Evolutionary conservation across 2,888 invertebrate species (phyloP), one percentile per base, ranked within the genome.

Genomic region (Mamestra brassicae): DNA sequence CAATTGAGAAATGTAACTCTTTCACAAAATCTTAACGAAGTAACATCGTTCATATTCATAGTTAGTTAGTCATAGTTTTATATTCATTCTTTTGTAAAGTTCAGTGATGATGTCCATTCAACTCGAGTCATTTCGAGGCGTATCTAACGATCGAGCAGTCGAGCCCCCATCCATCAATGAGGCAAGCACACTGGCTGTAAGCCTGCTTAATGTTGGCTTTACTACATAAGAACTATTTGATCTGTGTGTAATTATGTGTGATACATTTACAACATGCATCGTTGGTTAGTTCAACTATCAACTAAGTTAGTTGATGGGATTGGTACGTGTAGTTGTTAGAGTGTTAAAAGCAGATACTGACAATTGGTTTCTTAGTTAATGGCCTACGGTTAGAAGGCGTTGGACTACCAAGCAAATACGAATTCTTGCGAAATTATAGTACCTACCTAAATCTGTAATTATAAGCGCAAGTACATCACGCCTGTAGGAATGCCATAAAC

Each of bases 151-250:
- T 71, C 36, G 60, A 65, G 60, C 4, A 70, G 50, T 68, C 17
- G 47, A 69, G 38, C 4, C 36, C 36, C 34, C 60, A 78, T 75
- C 17, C 55, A 80, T 83, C 67, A 83, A 78, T 78, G 71, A n/a
- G 36, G 4, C 11, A 57, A 63, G n/a, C 68, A 54, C 50, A 45
- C 60, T 26, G 26, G 26, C 26, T 26, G 26, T 26, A 1, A 26
- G 26, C 26, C 26, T 26, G 69, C 8, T 47, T 74, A 8, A 66
- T 55, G 64, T 60, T 54, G n/a, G 34, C n/a, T 58, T 11, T 11
- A 45, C 15, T 57, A 55, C 42, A 38, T 60, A 69, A 65, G n/a
- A 78, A 58, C 57, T 69, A 74, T 68, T 64, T 71, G 45, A 69
- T 66, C 61, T 62, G 54, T 71, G 45, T 58, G 73, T 69, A 61